These are phyloP conservation scores for Bovichtus diacanthus DNA, from an alignment of 2,797 vertebrate genomes.

Conservation along the genomic window DNA sequence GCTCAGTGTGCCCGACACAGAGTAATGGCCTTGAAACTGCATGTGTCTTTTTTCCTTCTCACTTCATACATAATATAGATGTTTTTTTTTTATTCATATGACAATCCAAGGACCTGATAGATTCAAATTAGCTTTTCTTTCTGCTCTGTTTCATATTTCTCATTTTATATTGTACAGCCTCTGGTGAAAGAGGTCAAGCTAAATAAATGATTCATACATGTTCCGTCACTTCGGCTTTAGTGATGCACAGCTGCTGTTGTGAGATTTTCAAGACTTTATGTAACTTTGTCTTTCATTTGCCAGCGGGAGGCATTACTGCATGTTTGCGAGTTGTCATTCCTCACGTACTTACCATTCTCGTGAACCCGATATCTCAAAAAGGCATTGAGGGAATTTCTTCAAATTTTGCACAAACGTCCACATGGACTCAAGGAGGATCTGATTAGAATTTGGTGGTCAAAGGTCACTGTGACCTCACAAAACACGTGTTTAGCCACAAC, in stretches of 20 bases:
- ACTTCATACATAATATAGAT: too few species aligned
- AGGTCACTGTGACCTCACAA: too few species aligned
- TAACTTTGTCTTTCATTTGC: neutral
- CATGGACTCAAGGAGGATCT: too few species aligned
- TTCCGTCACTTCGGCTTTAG: neutral
- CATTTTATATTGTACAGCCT: neutral
- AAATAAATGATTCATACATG: slow-evolving; percentile 1
- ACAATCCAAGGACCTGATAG: neutral
- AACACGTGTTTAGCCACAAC: too few species aligned
- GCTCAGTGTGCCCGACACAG: neutral
- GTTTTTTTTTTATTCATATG: neutral
- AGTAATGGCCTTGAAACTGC: neutral
- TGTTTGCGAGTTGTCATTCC: too few species aligned
- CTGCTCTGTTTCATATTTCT: neutral
- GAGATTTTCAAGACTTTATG: neutral
- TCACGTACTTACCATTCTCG: too few species aligned
- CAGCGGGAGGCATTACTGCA: too few species aligned
- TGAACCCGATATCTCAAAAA: too few species aligned
- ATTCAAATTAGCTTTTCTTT: neutral
- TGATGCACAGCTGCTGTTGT: neutral
- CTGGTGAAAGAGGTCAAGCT: neutral
- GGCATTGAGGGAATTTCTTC: too few species aligned
- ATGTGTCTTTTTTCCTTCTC: neutral
- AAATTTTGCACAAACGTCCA: too few species aligned
- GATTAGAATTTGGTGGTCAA: too few species aligned